Conservation (phyloP, 2,888 invertebrate genomes). For the Buathra laborator region DNA sequence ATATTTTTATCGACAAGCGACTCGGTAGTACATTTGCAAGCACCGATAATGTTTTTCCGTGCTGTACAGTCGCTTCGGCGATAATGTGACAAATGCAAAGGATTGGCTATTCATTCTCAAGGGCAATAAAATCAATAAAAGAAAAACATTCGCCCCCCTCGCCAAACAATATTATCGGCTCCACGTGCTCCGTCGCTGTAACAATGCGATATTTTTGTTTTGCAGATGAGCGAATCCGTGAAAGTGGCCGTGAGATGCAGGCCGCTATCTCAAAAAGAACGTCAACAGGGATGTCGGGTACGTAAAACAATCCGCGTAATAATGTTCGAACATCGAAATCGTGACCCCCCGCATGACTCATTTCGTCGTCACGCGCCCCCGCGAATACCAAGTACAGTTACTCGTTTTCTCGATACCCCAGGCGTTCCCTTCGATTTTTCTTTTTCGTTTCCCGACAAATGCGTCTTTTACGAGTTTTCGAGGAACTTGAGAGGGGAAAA, state of each 20-base stretch:
- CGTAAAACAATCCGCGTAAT: constrained; percentile 52
- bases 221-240: constrained; percentile 88
- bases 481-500: constrained; percentile 65
- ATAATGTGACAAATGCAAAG: constrained; percentile 1
- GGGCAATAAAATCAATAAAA: background rate
- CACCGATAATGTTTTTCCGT: background rate
- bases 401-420: background rate
- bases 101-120: constrained; percentile 6
- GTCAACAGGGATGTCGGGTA: constrained; percentile 82
- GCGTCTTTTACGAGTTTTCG: constrained; percentile 53
- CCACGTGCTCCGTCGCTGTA: background rate
- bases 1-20: background rate
- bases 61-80: background rate
- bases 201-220: constrained; percentile 41
- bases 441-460: constrained; percentile 5
- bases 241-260: constrained; percentile 95
- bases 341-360: background rate
- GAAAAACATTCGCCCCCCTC: background rate
- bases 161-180: background rate
- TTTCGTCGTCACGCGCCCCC: background rate
- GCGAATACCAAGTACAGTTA: background rate
- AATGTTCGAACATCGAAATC: background rate
- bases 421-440: constrained; percentile 1
- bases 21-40: background rate
- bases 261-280: constrained; percentile 93